Conservation (phyloP, 2,888 invertebrate species). For the Peribatodes rhomboidaria region DNA sequence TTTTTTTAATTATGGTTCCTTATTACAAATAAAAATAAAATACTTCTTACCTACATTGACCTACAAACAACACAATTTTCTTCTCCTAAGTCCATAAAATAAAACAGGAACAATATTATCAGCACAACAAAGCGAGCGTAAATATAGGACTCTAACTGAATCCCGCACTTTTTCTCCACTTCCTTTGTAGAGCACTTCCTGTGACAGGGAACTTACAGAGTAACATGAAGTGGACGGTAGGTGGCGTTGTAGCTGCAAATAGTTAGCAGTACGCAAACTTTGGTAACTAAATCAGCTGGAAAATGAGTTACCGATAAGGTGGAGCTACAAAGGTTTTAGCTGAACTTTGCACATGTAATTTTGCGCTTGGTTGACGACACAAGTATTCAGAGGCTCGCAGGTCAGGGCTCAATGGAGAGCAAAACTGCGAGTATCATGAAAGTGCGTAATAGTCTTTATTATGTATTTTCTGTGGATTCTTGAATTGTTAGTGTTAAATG, state of each 20-base stretch:
- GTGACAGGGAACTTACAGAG: constrained; percentile 34
- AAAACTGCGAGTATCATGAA: too few relatives aligned
- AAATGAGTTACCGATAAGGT: background rate
- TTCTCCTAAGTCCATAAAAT: constrained; percentile 2
- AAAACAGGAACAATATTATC: constrained; percentile 17
- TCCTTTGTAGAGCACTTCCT: constrained; percentile 39
- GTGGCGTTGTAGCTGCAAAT: background rate
- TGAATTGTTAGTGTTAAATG: too few relatives aligned
- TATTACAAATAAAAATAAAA: too few relatives aligned
- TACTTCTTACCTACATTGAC: too few relatives aligned
- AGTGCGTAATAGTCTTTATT: too few relatives aligned
- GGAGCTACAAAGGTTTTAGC: background rate
- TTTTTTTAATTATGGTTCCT: too few relatives aligned
- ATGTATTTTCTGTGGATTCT: too few relatives aligned
- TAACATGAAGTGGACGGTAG: constrained; percentile 29
- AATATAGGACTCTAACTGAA: constrained; percentile 39
- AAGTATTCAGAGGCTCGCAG: too few relatives aligned
- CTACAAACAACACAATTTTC: background rate
- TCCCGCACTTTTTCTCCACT: constrained; percentile 38
- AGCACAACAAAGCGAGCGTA: constrained; percentile 32
- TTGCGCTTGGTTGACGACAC: too few relatives aligned
- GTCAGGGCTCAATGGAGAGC: too few relatives aligned
- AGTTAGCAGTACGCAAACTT: constrained; percentile 1
- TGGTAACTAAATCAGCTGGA: background rate
- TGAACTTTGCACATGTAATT: too few relatives aligned